Evolutionary conservation across 2,797 vertebrate genomes (phyloP), one percentile per base, ranked within the genome.

Genomic region (Fistularia tabacaria): DNA sequence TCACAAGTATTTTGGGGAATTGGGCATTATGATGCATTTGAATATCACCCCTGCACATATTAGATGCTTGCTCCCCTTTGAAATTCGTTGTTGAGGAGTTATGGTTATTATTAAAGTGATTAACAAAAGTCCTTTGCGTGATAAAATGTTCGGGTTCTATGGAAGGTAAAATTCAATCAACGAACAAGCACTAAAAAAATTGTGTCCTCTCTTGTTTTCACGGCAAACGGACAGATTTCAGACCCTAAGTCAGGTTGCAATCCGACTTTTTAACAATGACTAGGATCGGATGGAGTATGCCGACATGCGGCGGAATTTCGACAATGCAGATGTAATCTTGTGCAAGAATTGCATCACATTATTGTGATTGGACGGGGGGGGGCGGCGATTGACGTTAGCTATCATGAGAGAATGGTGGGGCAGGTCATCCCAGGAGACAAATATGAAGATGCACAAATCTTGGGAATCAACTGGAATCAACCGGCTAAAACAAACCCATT

Each of bases 261-360:
- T 37, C 9, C 38, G 38, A 39, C 3, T 14, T 50, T 42, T 15
- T 9, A 0, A 1, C 2, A 43, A 14, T 48, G 40, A 3, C 2
- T 12, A 14, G 15, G 7, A 25, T 8, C 36, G 14, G 36, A 6
- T 36, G 39, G 0, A 48, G 54, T 39, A 15, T 51, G 57, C 44
- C 46, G 10, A 56, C 68, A 38, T 48, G 62, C 52, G 48, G 57
- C 7, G 36, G 54, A 40, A 65, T 50, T 56, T 41, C 0, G 15
- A 49, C 53, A 64, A 66, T 40, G 46, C 65, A 56, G 9, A n/a
- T 4, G 60, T 51, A 73, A 79, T 72, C 59, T 14, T 25, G 3
- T 37, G 50, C 49, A 6, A 9, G 45, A 51, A 42, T 78, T 70
- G 70, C 65, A 74, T 83, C 74, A 77, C 61, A 51, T 66, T 45